These are phyloP conservation scores for Nymphalis urticae DNA, from an alignment of 2,888 invertebrate genomes.

Conservation along the genomic window DNA sequence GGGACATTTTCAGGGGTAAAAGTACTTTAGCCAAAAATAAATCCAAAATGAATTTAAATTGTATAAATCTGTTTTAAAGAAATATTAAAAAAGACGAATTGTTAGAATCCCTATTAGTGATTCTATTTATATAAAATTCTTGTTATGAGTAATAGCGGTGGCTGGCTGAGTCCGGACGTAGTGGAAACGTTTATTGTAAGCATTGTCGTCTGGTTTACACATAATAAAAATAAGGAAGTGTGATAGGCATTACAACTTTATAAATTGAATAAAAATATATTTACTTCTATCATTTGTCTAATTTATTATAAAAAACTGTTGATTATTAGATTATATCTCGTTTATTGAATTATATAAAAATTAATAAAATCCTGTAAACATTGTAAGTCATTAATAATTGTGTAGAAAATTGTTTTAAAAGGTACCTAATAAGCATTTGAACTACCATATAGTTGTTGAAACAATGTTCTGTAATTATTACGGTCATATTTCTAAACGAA, in stretches of 20 bases:
- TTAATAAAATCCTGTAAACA: constrained; percentile 1
- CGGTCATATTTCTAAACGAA: constrained; percentile 6
- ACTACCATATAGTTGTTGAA: not conserved
- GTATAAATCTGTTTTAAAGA: not conserved
- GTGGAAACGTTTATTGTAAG: constrained; percentile 35
- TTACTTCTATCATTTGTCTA: not conserved
- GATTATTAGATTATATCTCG: not conserved
- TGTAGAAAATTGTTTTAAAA: not conserved
- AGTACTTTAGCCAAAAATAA: no score
- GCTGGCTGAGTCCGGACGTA: constrained; percentile 32
- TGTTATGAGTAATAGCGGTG: constrained; percentile 32
- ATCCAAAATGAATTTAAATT: no score
- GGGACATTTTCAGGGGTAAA: no score
- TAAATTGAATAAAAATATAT: not conserved
- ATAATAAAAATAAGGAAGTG: constrained; percentile 30
- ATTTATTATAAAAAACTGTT: not conserved
- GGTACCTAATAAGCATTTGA: not conserved
- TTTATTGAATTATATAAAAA: not conserved
- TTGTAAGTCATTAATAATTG: not conserved
- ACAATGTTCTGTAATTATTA: constrained; percentile 8
- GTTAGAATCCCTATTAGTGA: constrained; percentile 3
- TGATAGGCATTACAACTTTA: constrained; percentile 16
- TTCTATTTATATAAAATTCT: constrained; percentile 18
- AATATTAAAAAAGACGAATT: not conserved
- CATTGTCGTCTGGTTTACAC: constrained; percentile 30